Conservation (phyloP, 2,888 invertebrate species). For the Drosophila hamatofila region DNA sequence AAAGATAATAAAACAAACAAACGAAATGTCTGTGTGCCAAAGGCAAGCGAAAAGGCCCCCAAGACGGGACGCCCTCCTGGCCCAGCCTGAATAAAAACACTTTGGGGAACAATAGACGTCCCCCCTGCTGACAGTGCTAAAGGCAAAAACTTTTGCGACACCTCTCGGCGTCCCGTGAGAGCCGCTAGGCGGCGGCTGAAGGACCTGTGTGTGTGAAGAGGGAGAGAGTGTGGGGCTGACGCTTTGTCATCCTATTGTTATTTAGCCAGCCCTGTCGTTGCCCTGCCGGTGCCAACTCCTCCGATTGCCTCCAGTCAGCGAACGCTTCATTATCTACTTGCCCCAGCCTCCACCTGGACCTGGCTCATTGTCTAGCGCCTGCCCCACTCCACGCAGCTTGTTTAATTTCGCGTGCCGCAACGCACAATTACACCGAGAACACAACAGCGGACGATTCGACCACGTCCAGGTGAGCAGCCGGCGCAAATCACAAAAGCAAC, state of each 20-base stretch:
- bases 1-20: conserved; percentile 80
- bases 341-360: background rate
- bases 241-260: conserved; percentile 78
- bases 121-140: conserved; percentile 12
- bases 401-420: conserved; percentile 72
- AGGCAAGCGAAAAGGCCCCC: conserved; percentile 24
- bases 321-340: conserved; percentile 56
- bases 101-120: conserved; percentile 77
- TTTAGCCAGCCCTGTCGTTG: conserved; percentile 65
- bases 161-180: conserved; percentile 45
- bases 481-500: background rate
- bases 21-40: conserved; percentile 64
- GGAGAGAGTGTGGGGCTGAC: too few relatives aligned
- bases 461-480: conserved; percentile 33
- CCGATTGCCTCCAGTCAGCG: conserved; percentile 1
- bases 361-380: conserved; percentile 10
- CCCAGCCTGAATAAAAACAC: conserved; percentile 60
- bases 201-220: too few relatives aligned
- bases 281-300: conserved; percentile 25
- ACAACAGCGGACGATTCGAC: conserved; percentile 6
- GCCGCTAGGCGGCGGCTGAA: conserved; percentile 9
- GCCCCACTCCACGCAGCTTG: conserved; percentile 32
- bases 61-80: background rate
- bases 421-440: conserved; percentile 72
- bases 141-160: conserved; percentile 62